A percentile compares a stretch with the other conserved stretches of the same genome.
Evolutionary conservation across 2,888 invertebrate genomes (phyloP).

Genomic region (Agonopterix arenella): DNA sequence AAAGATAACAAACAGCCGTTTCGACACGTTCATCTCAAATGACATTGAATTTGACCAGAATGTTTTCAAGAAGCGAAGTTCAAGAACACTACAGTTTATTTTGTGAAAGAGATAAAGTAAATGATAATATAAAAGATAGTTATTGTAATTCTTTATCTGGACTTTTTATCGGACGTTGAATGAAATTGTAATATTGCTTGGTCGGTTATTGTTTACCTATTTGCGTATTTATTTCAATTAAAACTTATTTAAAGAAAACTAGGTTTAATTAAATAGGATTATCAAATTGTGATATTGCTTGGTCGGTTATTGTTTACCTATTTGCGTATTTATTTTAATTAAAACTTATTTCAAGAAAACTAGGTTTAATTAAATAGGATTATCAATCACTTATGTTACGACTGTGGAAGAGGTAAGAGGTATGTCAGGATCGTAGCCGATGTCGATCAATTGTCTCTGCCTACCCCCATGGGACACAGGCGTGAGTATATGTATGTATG

Average conservation of each 20-base stretch:
- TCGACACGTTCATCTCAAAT: conserved; percentile 9
- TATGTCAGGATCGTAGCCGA: too few species aligned
- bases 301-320: background rate
- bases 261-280: too few species aligned
- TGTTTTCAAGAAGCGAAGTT: conserved; percentile 29
- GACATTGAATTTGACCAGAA: conserved; percentile 41
- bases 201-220: background rate
- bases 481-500: too few species aligned
- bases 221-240: background rate
- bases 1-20: conserved; percentile 1
- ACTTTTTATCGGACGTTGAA: conserved; percentile 18
- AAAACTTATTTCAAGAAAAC: too few species aligned
- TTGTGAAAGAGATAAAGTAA: conserved; percentile 25
- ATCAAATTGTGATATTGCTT: background rate
- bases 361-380: too few species aligned
- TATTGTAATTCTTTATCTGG: conserved; percentile 3
- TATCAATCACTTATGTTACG: too few species aligned
- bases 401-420: too few species aligned
- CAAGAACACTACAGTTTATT: conserved; percentile 27
- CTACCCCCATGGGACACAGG: too few species aligned
- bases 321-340: background rate
- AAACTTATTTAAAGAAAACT: too few species aligned
- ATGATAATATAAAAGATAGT: conserved; percentile 7
- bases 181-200: background rate
- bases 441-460: too few species aligned